A percentile compares a stretch with the other conserved stretches of the same genome.
Evolutionary conservation across 2,888 invertebrate species (phyloP).

Genomic region (Harmothoe impar): DNA sequence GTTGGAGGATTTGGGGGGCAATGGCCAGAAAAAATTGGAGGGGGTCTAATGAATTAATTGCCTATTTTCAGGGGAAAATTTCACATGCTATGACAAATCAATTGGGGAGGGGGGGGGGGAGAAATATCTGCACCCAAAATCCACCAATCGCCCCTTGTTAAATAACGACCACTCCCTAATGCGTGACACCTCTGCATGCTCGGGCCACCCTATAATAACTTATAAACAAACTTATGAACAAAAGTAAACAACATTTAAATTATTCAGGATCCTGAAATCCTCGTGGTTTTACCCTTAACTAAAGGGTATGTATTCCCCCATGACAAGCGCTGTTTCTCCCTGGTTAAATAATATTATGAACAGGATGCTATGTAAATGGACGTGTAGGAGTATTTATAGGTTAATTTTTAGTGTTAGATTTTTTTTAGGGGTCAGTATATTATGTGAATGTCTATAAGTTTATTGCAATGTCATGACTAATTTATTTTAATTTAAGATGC

Average conservation of each 20-base stretch:
- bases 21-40: background rate
- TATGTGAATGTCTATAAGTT: background rate
- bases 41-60: background rate
- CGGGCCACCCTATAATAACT: too few relatives aligned
- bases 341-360: background rate
- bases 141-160: too few relatives aligned
- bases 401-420: background rate
- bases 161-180: too few relatives aligned
- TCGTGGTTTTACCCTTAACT: background rate
- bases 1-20: background rate
- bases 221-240: too few relatives aligned
- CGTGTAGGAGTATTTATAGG: background rate
- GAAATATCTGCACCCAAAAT: too few relatives aligned
- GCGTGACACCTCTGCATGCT: too few relatives aligned
- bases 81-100: background rate
- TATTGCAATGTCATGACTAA: background rate
- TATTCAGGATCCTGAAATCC: too few relatives aligned
- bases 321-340: background rate
- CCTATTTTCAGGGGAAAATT: background rate
- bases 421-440: background rate
- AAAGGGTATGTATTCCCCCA: background rate
- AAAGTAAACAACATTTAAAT: too few relatives aligned
- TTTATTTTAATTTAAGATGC: constrained; percentile 21
- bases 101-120: background rate
- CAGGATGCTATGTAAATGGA: background rate